phyloP scores from a whole-genome alignment of 92 coral and sea anemone genomes.

The Chrysogorgia sp. region DNA sequence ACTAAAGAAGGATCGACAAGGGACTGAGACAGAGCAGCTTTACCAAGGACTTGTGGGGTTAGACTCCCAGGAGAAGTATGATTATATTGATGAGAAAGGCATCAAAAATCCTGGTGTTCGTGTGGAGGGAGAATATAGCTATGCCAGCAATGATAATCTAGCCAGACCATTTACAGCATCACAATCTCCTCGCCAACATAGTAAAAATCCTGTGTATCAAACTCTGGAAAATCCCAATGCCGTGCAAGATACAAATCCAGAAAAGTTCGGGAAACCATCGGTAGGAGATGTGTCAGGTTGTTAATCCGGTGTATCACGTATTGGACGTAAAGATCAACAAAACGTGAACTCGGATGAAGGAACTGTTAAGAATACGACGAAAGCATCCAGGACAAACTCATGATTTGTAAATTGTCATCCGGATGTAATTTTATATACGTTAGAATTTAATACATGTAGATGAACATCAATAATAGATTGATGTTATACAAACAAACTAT shows the following conservation, averaged over 20 bases:
- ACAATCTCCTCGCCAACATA: not conserved
- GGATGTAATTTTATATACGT: no score
- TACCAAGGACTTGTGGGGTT: not conserved
- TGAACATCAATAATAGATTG: no score
- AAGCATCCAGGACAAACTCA: no score
- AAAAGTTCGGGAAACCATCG: not conserved
- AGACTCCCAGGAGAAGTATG: not conserved
- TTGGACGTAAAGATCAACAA: no score
- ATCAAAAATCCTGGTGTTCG: not conserved
- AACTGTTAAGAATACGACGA: no score
- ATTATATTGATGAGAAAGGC: not conserved
- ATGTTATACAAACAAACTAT: no score
- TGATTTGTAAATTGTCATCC: no score
- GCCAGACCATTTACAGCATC: not conserved
- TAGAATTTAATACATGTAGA: no score
- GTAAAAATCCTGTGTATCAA: not conserved
- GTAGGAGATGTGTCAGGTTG: not conserved
- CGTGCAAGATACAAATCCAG: not conserved
- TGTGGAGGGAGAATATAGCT: not conserved
- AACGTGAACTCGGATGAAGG: no score
- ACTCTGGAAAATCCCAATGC: constrained; percentile 7
- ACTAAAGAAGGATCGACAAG: not conserved
- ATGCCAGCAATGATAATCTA: not conserved
- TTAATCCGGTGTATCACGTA: not conserved
- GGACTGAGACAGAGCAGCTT: not conserved